A percentile compares a stretch with the other conserved stretches of the same genome.
Evolutionary conservation across 2,888 invertebrate genomes (phyloP).

Genomic region (Seladonia tumulorum): DNA sequence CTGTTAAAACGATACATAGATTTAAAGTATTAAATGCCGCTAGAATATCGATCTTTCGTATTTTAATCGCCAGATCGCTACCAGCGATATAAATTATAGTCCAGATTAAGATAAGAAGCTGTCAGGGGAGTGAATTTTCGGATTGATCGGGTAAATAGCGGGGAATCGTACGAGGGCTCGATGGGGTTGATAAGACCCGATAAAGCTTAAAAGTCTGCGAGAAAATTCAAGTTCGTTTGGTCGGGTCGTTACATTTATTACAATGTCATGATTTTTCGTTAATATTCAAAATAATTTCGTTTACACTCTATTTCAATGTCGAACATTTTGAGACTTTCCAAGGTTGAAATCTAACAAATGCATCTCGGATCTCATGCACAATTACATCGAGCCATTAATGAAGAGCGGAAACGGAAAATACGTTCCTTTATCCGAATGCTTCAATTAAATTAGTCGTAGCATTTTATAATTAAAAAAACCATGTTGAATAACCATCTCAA

Average conservation of each 20-base stretch:
- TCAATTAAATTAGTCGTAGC: too few relatives aligned
- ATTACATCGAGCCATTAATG: too few relatives aligned
- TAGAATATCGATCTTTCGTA: conserved; percentile 32
- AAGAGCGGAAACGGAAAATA: too few relatives aligned
- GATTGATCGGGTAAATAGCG: conserved; percentile 23
- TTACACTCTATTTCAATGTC: background rate
- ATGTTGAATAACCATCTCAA: too few relatives aligned
- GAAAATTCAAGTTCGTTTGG: background rate
- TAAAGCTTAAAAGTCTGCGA: background rate
- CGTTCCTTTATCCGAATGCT: too few relatives aligned
- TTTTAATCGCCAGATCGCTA: conserved; percentile 21
- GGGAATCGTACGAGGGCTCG: background rate
- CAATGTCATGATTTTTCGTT: background rate
- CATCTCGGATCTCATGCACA: too few relatives aligned
- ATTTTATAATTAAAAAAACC: background rate
- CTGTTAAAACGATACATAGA: background rate
- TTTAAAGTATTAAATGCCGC: background rate
- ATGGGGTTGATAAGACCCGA: background rate
- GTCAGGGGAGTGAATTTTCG: conserved; percentile 38
- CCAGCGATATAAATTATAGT: conserved; percentile 14
- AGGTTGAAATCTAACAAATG: too few relatives aligned
- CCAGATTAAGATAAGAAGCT: conserved; percentile 46
- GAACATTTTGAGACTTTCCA: too few relatives aligned
- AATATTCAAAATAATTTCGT: background rate
- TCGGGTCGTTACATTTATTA: background rate